Base-by-base conservation (phyloP, 2,113 vertebrate genomes). In the Channa maculata region DNA sequence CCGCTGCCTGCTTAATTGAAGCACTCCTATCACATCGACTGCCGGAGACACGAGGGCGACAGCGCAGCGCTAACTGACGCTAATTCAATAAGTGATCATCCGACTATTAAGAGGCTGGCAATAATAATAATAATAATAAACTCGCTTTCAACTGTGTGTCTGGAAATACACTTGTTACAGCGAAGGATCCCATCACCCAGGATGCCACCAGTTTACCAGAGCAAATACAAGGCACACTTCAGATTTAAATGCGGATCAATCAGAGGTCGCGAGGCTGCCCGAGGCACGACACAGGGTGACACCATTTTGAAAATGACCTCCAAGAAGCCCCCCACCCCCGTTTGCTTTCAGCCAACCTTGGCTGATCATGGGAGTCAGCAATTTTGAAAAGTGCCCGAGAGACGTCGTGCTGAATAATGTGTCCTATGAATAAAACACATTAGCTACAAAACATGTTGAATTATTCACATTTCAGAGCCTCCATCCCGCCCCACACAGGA, bases 391-490 rank as follows among this genome's bases (percentile, higher is more conserved):
- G 89, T 89, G 89, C 88, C 86, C 86, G 81, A 54, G 85, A 92
- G 89, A 92, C 80, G 88, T 84, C 58, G 55, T 82, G 71, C 86
- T 92, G 92, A 93, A 94, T 94, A 93, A 93, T 93, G 85, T 83
- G 92, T 90, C 81, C 89, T 88, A 94, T 94, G 92, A 95, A 94
- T 94, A 95, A 94, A 94, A 95, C 91, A 93, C 93, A 92, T 93
- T 93, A 91, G 89, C 89, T 90, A 91, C 91, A 91, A 93, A 94
- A 93, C 92, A 91, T 88, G 88, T 84, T 94, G 90, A 94, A 94
- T 95, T 93, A 94, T 95, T 95, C 93, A 95, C 92, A 89, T 92
- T 92, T 87, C 74, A 85, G 78, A 85, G 84, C 75, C 79, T 76
- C 75, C 72, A 59, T 70, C 53, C 55, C 65, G 13, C 71, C 77